Percentiles rank a stretch among this genome's conserved stretches.
phyloP scores from a whole-genome alignment of 2,113 vertebrate genomes.

The Rutilus rutilus region DNA sequence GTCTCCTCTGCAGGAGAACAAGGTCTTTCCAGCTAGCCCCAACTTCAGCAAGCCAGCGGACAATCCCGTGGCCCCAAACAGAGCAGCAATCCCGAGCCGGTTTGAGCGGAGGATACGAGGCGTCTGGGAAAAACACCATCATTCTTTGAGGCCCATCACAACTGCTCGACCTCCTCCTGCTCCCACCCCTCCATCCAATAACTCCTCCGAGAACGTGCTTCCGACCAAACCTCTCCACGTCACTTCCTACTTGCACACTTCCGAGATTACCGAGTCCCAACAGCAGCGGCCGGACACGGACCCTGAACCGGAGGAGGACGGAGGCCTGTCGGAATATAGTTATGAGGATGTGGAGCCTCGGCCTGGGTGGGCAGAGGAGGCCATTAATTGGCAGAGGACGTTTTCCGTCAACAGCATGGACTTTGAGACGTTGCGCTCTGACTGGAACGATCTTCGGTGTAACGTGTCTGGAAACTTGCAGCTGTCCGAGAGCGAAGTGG shows the following conservation, averaged over 20 bases:
- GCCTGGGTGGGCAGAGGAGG: constrained; percentile 88
- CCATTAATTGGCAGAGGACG: constrained; percentile 96
- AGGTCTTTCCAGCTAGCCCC: constrained; percentile 60
- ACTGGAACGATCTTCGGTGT: constrained; percentile 98
- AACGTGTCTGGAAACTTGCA: constrained; percentile 97
- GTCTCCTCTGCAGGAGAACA: constrained; percentile 65
- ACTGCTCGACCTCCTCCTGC: constrained; percentile 9
- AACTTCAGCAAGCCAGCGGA: constrained; percentile 67
- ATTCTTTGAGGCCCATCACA: constrained; percentile 22
- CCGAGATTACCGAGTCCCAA: constrained; percentile 78
- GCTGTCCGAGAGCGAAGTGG: constrained; percentile 91
- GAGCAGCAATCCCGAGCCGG: constrained; percentile 54
- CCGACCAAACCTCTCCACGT: constrained; percentile 62
- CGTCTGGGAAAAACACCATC: constrained; percentile 23
- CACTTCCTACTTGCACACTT: constrained; percentile 85
- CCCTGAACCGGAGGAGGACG: constrained; percentile 74
- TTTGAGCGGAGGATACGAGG: constrained; percentile 55
- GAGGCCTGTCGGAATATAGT: constrained; percentile 86
- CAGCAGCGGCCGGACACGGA: constrained; percentile 67
- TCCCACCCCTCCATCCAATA: constrained; percentile 53
- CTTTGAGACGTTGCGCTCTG: constrained; percentile 94
- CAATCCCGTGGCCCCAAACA: constrained; percentile 58
- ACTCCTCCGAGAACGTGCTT: constrained; percentile 67
- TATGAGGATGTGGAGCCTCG: constrained; percentile 85
- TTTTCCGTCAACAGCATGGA: constrained; percentile 94